phyloP scores from a whole-genome alignment of 2,113 vertebrate species.

The Cryptotis parvus region DNA sequence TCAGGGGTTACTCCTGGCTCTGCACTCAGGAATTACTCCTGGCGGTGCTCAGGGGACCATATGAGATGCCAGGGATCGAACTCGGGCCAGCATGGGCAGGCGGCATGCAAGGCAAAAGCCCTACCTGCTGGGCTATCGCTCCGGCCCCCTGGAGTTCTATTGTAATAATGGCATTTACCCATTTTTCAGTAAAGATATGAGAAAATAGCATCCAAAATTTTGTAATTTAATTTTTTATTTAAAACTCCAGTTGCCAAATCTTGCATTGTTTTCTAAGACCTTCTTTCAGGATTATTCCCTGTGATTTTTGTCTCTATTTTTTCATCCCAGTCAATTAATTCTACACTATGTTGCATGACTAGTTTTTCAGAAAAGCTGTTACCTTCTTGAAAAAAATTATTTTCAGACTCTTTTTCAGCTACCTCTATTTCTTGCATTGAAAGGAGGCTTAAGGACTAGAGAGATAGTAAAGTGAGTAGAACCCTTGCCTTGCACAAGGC shows the following conservation, averaged over 20 bases:
- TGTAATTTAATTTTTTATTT: conserved; percentile 2
- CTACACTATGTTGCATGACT: background rate
- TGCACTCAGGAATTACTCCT: too few species aligned
- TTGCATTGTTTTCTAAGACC: background rate
- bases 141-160: conserved; percentile 1
- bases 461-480: too few species aligned
- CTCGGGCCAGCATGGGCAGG: too few species aligned
- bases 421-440: background rate
- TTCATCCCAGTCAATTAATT: background rate
- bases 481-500: too few species aligned
- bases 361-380: conserved; percentile 12
- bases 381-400: background rate
- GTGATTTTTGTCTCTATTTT: conserved; percentile 5
- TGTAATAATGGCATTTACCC: conserved; percentile 44
- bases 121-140: too few species aligned
- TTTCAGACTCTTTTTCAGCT: conserved; percentile 6
- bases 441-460: background rate
- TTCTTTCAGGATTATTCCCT: background rate
- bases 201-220: conserved; percentile 1
- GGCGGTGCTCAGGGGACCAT: too few species aligned
- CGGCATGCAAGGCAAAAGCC: too few species aligned
- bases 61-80: too few species aligned
- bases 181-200: conserved; percentile 46
- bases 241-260: background rate
- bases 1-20: too few species aligned